Evolutionary conservation across 2,888 invertebrate genomes (phyloP).

Genomic region (Alcis repandata): DNA sequence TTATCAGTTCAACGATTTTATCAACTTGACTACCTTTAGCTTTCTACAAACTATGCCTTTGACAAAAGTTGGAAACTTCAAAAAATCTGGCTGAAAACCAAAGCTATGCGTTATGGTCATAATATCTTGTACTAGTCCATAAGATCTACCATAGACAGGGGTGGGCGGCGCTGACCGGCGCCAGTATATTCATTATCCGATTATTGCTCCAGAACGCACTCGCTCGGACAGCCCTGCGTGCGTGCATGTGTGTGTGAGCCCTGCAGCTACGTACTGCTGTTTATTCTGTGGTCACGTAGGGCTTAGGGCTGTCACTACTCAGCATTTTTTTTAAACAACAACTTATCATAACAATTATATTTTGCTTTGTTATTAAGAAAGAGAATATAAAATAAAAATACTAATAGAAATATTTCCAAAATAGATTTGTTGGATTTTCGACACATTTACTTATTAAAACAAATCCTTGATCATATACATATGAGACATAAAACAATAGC

Average conservation of each 20-base stretch:
- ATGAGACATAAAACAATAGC: no score
- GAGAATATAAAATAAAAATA: no score
- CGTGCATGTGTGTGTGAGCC: conserved; percentile 17
- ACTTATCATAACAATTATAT: no score
- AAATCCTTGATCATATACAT: no score
- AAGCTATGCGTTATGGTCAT: no score
- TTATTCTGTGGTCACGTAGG: background rate
- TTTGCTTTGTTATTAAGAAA: no score
- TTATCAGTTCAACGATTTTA: no score
- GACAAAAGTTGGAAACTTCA: background rate
- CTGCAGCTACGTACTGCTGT: background rate
- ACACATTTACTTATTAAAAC: no score
- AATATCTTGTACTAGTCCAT: conserved; percentile 4
- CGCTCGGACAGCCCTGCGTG: conserved; percentile 34
- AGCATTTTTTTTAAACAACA: no score
- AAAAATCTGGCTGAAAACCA: background rate
- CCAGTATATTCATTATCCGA: conserved; percentile 69
- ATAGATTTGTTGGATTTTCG: background rate
- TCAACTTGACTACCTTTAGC: background rate
- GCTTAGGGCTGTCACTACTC: conserved; percentile 12
- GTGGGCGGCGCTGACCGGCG: conserved; percentile 52
- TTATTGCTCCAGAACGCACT: conserved; percentile 66
- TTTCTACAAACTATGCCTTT: background rate
- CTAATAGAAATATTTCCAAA: background rate
- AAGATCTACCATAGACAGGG: conserved; percentile 41